Evolutionary conservation across 2,113 vertebrate genomes (phyloP).

Genomic region (Salvelinus sp.): DNA sequence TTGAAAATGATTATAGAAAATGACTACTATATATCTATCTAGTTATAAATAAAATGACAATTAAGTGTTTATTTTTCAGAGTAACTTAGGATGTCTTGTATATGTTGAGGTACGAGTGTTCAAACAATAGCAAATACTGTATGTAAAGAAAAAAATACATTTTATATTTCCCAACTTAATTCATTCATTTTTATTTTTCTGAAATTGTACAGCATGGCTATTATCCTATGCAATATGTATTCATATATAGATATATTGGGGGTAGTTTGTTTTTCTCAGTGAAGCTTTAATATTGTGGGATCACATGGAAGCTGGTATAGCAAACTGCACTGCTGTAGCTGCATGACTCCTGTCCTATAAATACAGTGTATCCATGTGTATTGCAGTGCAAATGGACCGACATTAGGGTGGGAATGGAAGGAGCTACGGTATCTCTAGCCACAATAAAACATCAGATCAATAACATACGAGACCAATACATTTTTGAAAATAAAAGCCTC

Average conservation of each 20-base stretch:
- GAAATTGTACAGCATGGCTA: constrained; percentile 92
- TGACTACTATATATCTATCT: constrained; percentile 69
- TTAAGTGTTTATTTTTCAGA: constrained; percentile 74
- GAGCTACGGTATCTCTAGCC: constrained; percentile 75
- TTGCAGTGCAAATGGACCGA: constrained; percentile 86
- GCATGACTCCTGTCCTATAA: constrained; percentile 87
- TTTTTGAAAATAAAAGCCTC: constrained; percentile 85
- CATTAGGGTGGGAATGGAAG: constrained; percentile 65
- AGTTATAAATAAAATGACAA: constrained; percentile 66
- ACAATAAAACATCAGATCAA: constrained; percentile 91
- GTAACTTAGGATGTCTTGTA: constrained; percentile 85
- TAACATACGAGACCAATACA: constrained; percentile 87
- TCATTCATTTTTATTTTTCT: constrained; percentile 78
- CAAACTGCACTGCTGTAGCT: constrained; percentile 86
- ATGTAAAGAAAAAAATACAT: constrained; percentile 67
- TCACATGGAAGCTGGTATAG: constrained; percentile 82
- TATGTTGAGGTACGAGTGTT: constrained; percentile 96
- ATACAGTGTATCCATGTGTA: constrained; percentile 85
- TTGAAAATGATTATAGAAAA: constrained; percentile 71
- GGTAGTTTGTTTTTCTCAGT: constrained; percentile 83
- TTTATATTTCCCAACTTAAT: constrained; percentile 73
- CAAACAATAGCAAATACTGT: constrained; percentile 75
- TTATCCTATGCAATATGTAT: constrained; percentile 97
- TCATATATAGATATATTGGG: constrained; percentile 85
- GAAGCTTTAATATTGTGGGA: constrained; percentile 85